A percentile compares a stretch with the other conserved stretches of the same genome.
Evolutionary conservation across 53 echinoderm and acorn worm species (phyloP).

Genomic region (Temnopleurus reevesii): DNA sequence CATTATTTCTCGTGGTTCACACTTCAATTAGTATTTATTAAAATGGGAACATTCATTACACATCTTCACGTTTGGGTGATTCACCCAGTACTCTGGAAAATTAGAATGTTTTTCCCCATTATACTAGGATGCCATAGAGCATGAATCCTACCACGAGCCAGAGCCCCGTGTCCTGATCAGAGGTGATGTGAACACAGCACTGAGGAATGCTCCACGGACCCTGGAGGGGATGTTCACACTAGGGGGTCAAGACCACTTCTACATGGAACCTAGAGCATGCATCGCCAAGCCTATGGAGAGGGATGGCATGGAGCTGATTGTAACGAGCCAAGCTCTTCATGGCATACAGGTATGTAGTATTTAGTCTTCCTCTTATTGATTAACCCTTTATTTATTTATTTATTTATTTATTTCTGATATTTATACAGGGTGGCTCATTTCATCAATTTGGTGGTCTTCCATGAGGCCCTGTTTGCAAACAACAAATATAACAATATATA

Average conservation of each 20-base stretch:
- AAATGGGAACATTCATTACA: too few species aligned
- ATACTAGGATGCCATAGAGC: constrained; percentile 72
- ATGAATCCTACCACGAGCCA: constrained; percentile 34
- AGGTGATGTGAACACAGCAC: constrained; percentile 65
- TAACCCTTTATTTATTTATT: too few species aligned
- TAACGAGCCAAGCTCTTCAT: constrained; percentile 54
- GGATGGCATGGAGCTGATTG: constrained; percentile 62
- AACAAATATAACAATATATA: too few species aligned
- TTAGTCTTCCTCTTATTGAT: not conserved
- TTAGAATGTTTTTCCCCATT: too few species aligned
- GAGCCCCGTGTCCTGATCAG: not conserved
- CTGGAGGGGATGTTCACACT: constrained; percentile 70
- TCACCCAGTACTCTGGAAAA: too few species aligned
- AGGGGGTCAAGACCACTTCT: constrained; percentile 82
- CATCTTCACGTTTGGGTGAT: too few species aligned
- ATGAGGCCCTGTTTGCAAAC: too few species aligned
- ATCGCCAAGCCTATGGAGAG: constrained; percentile 67
- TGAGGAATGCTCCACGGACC: constrained; percentile 57
- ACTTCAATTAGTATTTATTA: too few species aligned
- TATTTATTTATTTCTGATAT: too few species aligned
- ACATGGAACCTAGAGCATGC: constrained; percentile 72
- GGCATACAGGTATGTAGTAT: constrained; percentile 59
- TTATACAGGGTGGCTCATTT: too few species aligned
- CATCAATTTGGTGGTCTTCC: too few species aligned
- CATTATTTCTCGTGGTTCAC: too few species aligned